phyloP scores from a whole-genome alignment of 2,797 vertebrate genomes.

The Myiotriccus ornatus region DNA sequence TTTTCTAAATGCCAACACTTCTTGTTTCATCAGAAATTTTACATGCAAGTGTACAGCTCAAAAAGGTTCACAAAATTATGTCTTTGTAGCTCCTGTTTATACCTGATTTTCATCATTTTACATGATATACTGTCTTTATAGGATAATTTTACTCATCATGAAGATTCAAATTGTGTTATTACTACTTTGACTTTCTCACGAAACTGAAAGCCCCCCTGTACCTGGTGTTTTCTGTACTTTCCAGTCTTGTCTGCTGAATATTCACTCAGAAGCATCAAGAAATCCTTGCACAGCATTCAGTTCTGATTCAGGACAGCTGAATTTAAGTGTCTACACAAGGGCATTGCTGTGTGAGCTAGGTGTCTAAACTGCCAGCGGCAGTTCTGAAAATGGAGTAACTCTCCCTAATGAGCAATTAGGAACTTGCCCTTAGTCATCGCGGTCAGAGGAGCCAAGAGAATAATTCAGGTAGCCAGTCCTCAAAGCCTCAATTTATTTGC shows the following conservation, averaged over 20 bases:
- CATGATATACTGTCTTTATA: not conserved
- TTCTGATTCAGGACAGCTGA: not conserved
- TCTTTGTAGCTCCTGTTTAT: not conserved
- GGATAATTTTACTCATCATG: not conserved
- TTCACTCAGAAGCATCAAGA: not conserved
- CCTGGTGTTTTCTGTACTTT: not conserved
- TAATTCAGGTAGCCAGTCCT: not conserved
- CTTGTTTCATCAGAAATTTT: not conserved
- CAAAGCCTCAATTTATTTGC: not conserved
- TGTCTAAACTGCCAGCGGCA: not conserved
- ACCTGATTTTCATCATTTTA: not conserved
- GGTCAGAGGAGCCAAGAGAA: not conserved
- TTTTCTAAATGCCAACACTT: constrained; percentile 21
- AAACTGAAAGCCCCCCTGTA: not conserved
- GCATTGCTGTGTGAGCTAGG: not conserved
- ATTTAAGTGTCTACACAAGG: not conserved
- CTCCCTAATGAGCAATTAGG: not conserved
- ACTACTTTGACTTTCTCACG: not conserved
- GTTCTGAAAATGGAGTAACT: not conserved
- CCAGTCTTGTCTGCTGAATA: not conserved
- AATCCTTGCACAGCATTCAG: not conserved
- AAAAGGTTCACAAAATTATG: not conserved
- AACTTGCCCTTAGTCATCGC: not conserved
- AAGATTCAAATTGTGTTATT: not conserved
- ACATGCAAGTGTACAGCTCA: not conserved